Evolutionary conservation across 2,113 vertebrate genomes (phyloP).

Genomic region (Lipotes vexillifer): DNA sequence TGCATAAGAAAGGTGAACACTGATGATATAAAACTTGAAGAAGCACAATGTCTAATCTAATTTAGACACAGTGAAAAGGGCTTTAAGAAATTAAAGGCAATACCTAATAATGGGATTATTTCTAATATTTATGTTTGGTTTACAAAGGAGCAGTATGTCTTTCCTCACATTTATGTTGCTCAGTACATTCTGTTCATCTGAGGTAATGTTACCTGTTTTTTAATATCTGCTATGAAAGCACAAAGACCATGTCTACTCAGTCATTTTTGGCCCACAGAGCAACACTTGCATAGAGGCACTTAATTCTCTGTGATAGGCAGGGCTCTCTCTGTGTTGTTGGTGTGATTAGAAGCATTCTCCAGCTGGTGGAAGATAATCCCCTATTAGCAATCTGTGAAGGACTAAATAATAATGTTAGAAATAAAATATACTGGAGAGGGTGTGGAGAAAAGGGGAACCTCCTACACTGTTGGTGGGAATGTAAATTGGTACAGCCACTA

Average conservation of each 20-base stretch:
- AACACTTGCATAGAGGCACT: neutral
- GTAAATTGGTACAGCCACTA: no score
- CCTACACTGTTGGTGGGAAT: neutral
- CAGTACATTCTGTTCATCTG: neutral
- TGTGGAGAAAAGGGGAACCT: neutral
- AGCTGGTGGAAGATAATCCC: neutral
- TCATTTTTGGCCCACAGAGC: neutral
- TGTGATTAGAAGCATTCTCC: neutral
- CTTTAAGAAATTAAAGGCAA: neutral
- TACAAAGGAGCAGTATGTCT: neutral
- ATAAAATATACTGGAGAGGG: neutral
- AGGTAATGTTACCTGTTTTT: neutral
- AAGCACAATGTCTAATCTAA: slow-evolving; percentile 13
- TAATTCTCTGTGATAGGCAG: neutral
- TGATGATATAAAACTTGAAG: slow-evolving; percentile 31
- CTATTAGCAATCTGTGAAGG: neutral
- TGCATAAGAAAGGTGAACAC: slow-evolving; percentile 16
- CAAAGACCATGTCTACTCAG: neutral
- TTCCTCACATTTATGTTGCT: slow-evolving; percentile 1
- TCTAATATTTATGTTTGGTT: neutral
- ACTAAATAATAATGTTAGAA: neutral
- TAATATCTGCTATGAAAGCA: neutral
- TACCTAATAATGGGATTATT: slow-evolving; percentile 4
- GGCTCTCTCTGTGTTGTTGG: neutral
- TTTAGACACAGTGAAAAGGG: slow-evolving; percentile 2